Evolutionary conservation across 2,113 vertebrate genomes (phyloP), one percentile per base, ranked within the genome.

Genomic region (Nibea coibor): DNA sequence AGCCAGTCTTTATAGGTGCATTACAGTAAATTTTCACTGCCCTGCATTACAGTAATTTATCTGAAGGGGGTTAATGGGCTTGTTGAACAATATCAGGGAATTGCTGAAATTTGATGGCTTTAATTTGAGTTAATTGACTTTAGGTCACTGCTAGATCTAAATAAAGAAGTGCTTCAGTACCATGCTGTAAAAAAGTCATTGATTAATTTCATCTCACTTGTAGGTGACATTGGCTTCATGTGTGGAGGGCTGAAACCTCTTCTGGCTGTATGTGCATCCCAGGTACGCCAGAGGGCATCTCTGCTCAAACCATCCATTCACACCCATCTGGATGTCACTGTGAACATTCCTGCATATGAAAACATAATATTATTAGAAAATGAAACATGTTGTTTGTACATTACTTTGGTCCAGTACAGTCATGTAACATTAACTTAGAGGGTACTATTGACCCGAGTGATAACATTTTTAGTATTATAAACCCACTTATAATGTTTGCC

Each of bases 281-380:
- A 99, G 91, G 89, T 99, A 99, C 56, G 98, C 95, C 0, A 99
- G 94, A 0, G 98, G 98, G 78, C 98, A 99, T 50, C 98, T 95
- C 78, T 96, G 96, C 88, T 98, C 95, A 56, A 99, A 98, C 98
- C 98, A 99, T 24, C 97, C 97, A 0, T 96, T 95, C 79, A 99
- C 91, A 86, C 95, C 87, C 0, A 96, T 97, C 93, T 99, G 97
- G 80, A 99, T 97, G 89, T 99, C 98, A 39, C 95, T 88, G 2
- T 99, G 98, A 66, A 96, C 91, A 0, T 99, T 99, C 90, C 96
- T 94, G 77, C 11, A 58, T 4, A 35, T 5, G 8, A 58, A 1
- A 35, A 15, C 11, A 22, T 5, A 42, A 1, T 45, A 45, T 10
- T 45, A 14, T 45, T 12, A 45, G 43, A 45, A 39, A 39, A 39